These are phyloP conservation scores for Chrysaora quinquecirrha DNA, from an alignment of 30 jellyfish, hydroid and myxozoan species.

Conservation along the genomic window DNA sequence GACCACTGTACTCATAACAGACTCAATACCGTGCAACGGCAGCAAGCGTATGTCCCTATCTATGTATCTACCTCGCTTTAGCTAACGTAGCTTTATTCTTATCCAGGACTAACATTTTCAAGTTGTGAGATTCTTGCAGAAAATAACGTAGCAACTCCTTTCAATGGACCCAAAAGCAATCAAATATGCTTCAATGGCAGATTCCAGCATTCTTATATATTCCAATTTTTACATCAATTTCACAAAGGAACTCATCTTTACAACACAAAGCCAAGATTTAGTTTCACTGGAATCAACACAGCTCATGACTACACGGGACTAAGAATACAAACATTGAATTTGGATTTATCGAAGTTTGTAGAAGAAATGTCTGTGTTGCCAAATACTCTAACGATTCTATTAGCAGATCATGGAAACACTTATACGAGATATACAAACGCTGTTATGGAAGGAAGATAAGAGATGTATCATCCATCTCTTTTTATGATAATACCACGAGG, in stretches of 20 bases:
- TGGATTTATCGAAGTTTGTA: conserved; percentile 63
- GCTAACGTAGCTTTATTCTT: no score
- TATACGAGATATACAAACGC: conserved; percentile 72
- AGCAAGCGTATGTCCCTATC: no score
- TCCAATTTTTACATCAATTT: conserved; percentile 44
- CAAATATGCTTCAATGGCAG: conserved; percentile 84
- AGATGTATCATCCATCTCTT: conserved; percentile 88
- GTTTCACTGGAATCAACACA: conserved; percentile 71
- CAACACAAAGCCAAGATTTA: conserved; percentile 34
- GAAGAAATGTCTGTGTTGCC: conserved; percentile 32
- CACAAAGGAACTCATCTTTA: not conserved
- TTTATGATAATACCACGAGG: conserved; percentile 82
- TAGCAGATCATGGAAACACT: conserved; percentile 97
- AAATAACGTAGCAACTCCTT: conserved; percentile 61
- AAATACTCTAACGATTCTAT: conserved; percentile 76
- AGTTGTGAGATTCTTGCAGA: conserved; percentile 74
- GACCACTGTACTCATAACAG: no score
- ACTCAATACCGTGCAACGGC: no score
- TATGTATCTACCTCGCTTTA: no score
- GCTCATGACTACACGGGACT: conserved; percentile 89
- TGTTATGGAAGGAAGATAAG: conserved; percentile 87
- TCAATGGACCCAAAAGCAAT: conserved; percentile 69
- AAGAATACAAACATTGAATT: conserved; percentile 84
- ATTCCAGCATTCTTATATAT: conserved; percentile 70
- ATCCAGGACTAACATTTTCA: conserved; percentile 79